These are phyloP conservation scores for Gnathonemus echidnorhynchus DNA, from an alignment of 2,113 vertebrate genomes.

Conservation along the genomic window DNA sequence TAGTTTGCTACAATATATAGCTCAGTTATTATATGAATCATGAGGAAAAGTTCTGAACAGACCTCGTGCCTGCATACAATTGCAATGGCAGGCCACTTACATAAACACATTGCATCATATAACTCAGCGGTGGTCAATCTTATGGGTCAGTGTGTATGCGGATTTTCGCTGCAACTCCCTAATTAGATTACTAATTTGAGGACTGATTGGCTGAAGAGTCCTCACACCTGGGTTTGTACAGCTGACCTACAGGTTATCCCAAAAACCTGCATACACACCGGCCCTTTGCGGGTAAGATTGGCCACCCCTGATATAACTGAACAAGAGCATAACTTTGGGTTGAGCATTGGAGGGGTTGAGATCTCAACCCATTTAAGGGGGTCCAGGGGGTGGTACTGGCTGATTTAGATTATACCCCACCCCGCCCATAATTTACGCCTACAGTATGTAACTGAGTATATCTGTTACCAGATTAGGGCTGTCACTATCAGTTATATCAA, in stretches of 20 bases:
- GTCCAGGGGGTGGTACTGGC: background rate
- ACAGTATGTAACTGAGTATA: background rate
- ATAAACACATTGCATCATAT: background rate
- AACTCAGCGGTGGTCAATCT: background rate
- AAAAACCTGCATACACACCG: no score
- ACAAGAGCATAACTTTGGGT: background rate
- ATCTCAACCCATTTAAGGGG: no score
- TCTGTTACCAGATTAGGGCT: background rate
- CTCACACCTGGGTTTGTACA: no score
- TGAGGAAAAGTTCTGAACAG: background rate
- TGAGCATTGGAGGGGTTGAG: background rate
- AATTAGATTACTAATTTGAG: no score
- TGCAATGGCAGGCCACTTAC: background rate
- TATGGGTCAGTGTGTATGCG: no score
- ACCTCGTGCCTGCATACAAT: background rate
- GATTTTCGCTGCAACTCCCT: no score
- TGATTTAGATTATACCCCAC: background rate
- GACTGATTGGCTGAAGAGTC: no score
- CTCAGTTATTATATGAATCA: background rate
- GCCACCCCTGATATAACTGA: background rate
- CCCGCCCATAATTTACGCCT: background rate
- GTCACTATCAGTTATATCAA: background rate
- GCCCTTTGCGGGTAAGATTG: no score
- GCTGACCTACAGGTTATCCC: no score
- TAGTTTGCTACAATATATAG: background rate